Base-by-base conservation (phyloP, 2,888 invertebrate genomes). In the Melinopterus prodromus region DNA sequence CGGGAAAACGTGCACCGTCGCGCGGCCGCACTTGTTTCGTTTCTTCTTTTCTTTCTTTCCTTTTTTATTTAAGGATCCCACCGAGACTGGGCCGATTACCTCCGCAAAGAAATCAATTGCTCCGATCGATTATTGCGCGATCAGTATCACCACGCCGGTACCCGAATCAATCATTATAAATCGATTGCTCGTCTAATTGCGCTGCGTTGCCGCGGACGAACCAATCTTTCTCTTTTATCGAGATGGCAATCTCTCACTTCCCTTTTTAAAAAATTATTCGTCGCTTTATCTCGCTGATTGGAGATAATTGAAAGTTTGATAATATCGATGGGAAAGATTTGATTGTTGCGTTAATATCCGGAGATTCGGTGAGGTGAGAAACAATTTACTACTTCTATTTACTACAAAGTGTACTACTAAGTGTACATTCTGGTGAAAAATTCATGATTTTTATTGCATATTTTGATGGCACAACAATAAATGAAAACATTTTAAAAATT, bases 61-160 rank as follows among this genome's bases (percentile, higher is more conserved):
- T 53, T 12, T 53, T 53, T 35, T 16, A 71, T 2, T 1, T 26
- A 71, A 71, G 35, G 71, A 12, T 16, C 16, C 35, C 35, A 16
- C 16, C 15, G 71, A 71, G 71, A 71, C 71, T 16, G 16, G 71
- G 16, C 71, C 71, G 71, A 71, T 26, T 71, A 71, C 35, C 12
- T 71, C 35, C 7, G n/a, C 71, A 6, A n/a, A 12, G 71, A 71
- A 71, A 71, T 71, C 71, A 35, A 71, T 26, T 71, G 16, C 12
- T 26, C 15, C 71, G 53, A 71, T 71, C 71, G 71, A 71, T 35
- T 16, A 71, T 16, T 12, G 16, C 26, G n/a, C 71, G 16, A 16
- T 71, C 71, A 53, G 5, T 53, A 53, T 53, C 53, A 53, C 53
- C 53, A 53, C 53, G 26, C 26, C 26, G 53, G 53, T 53, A 53